Evolutionary conservation across 2,888 invertebrate species (phyloP).

Genomic region (Cotesia congregata): DNA sequence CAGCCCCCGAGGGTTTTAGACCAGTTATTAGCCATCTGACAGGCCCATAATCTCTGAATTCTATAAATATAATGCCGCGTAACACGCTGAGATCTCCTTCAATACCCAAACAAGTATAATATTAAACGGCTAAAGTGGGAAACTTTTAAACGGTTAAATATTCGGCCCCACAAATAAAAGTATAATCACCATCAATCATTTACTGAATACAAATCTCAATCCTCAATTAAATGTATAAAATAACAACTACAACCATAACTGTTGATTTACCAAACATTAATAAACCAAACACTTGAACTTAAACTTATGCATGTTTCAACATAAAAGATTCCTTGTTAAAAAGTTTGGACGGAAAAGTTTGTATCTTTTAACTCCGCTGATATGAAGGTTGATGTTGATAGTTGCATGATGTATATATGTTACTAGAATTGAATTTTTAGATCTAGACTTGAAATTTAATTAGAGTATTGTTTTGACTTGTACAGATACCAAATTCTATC

Average conservation of each 20-base stretch:
- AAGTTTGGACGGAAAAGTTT: neutral
- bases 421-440: too few species aligned
- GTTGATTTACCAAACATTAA: too few species aligned
- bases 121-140: conserved; percentile 13
- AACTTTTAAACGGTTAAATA: neutral
- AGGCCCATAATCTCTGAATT: conserved; percentile 65
- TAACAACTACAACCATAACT: neutral
- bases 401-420: too few species aligned
- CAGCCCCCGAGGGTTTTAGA: conserved; percentile 53
- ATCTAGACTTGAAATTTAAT: too few species aligned
- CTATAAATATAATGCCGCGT: conserved; percentile 59
- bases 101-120: conserved; percentile 23
- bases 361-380: neutral
- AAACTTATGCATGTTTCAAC: too few species aligned
- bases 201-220: neutral
- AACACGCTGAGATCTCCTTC: conserved; percentile 32
- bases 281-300: too few species aligned
- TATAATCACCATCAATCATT: neutral
- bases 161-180: neutral
- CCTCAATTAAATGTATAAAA: too few species aligned
- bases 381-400: too few species aligned
- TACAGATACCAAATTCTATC: too few species aligned
- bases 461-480: too few species aligned
- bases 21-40: conserved; percentile 69
- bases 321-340: neutral